Conservation (phyloP, 1,140 invertebrate genomes). For the Drosophila kepulauana region DNA sequence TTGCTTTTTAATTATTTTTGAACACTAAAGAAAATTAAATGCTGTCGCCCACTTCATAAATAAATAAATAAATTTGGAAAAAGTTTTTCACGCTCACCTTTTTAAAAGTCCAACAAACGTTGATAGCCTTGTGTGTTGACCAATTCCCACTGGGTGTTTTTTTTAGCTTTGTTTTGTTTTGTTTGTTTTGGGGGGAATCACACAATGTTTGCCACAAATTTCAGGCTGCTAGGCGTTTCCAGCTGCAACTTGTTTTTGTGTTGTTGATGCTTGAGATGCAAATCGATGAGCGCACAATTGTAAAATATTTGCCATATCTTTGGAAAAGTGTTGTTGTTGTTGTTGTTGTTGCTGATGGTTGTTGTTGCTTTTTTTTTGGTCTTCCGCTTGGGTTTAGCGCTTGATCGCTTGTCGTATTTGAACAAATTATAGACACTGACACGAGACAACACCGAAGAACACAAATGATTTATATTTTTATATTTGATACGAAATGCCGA, state of each 20-base stretch:
- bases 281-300: constrained; percentile 29
- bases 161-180: too few species aligned
- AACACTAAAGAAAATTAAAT: too few species aligned
- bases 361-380: constrained; percentile 18
- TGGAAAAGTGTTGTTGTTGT: constrained; percentile 31
- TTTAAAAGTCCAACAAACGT: constrained; percentile 9
- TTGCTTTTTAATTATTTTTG: too few species aligned
- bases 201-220: constrained; percentile 2
- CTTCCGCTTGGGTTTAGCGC: constrained; percentile 53
- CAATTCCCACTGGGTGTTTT: constrained; percentile 1
- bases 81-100: constrained; percentile 1
- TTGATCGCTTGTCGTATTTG: constrained; percentile 75
- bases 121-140: background rate
- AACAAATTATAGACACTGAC: constrained; percentile 82
- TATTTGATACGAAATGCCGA: constrained; percentile 59
- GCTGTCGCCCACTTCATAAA: background rate
- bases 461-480: constrained; percentile 73
- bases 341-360: constrained; percentile 4
- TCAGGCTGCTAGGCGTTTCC: constrained; percentile 37
- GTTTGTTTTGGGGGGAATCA: background rate
- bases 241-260: constrained; percentile 22
- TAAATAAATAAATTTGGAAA: background rate
- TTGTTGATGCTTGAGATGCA: constrained; percentile 35
- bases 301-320: constrained; percentile 36
- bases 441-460: constrained; percentile 81